Evolutionary conservation across 2,888 invertebrate species (phyloP), one percentile per base, ranked within the genome.

Genomic region (Keiferia lycopersicella): DNA sequence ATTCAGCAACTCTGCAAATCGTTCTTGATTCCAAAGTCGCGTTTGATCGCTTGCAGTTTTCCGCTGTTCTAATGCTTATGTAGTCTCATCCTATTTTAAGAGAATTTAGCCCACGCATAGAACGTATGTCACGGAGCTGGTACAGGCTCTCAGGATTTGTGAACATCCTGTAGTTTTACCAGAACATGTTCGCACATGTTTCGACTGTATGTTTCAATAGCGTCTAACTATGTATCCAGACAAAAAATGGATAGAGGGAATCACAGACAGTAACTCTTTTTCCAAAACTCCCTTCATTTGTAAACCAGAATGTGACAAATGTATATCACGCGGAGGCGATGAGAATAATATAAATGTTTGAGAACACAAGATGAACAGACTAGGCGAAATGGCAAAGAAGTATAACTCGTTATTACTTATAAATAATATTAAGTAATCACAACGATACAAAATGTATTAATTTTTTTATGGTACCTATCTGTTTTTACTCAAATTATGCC

Each of bases 21-120:
- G 6, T 34, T 10, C 6, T 8, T 4, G 4, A 7, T 34, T 34
- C 10, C 10, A 1, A 18, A 8, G 3, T n/a, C 0, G 26, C 10
- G 22, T 14, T 20, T 11, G 0, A 2, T 26, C 11, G 6, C 56
- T 26, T 16, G 7, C 12, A 34, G 7, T 16, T 16, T 16, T 34
- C 16, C 56, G 56, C 56, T 34, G 12, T 14, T 56, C 34, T 34
- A 0, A 16, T 2, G 16, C 16, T n/a, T 16, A 34, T 34, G 16
- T 34, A 16, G n/a, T 26, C 34, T 56, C 34, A 34, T 34, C 56
- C 8, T 34, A 2, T 34, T 56, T 34, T n/a, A 30, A 74, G 74
- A 69, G 70, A 77, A 80, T 80, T 75, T 79, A 74, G 74, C 69
- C 74, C 79, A 81, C 78, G 78, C 73, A 68, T 67, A 65, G 73